Percentiles rank a stretch among this genome's conserved stretches.
Evolutionary conservation across 2,888 invertebrate species (phyloP).

Genomic region (Cheilosia scutellata): DNA sequence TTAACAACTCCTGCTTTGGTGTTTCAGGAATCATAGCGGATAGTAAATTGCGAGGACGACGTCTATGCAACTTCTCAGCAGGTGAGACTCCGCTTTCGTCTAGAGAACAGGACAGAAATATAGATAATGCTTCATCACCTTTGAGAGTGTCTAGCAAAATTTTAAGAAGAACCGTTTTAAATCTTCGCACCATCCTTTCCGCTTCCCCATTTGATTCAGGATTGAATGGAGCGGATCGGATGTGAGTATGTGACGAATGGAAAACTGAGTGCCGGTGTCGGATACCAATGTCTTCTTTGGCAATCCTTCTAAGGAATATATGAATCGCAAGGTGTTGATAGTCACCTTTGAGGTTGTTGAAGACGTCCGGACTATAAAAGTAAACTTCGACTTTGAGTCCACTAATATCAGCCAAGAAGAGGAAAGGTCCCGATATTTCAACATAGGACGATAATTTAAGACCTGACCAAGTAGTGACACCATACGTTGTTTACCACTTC

Average conservation of each 20-base stretch:
- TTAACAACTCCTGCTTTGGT: neutral
- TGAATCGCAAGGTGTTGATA: slow-evolving; percentile 64
- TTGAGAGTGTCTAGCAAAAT: slow-evolving; percentile 10
- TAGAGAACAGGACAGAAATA: slow-evolving; percentile 22
- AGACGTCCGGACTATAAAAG: slow-evolving; percentile 30
- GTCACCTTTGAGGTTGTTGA: slow-evolving; percentile 23
- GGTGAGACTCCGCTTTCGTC: slow-evolving; percentile 26
- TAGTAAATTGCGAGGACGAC: slow-evolving; percentile 2
- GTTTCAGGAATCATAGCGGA: neutral
- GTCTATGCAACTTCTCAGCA: slow-evolving; percentile 15
- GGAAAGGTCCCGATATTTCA: slow-evolving; percentile 12
- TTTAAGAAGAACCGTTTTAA: slow-evolving; percentile 18
- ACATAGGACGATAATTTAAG: too few species aligned
- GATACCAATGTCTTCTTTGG: slow-evolving; percentile 73
- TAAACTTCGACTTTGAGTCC: slow-evolving; percentile 41
- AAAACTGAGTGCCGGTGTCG: slow-evolving; percentile 76
- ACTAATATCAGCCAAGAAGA: slow-evolving; percentile 32
- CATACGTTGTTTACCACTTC: too few species aligned
- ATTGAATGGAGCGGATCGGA: slow-evolving; percentile 70
- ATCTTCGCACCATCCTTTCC: slow-evolving; percentile 68
- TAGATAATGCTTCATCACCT: slow-evolving; percentile 12
- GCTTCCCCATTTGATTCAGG: slow-evolving; percentile 76
- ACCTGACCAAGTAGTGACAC: too few species aligned
- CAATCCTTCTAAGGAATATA: slow-evolving; percentile 76
- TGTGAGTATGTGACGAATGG: slow-evolving; percentile 75